Evolutionary conservation across 2,797 vertebrate genomes (phyloP).

Genomic region (Hypotaenidia okinawae): DNA sequence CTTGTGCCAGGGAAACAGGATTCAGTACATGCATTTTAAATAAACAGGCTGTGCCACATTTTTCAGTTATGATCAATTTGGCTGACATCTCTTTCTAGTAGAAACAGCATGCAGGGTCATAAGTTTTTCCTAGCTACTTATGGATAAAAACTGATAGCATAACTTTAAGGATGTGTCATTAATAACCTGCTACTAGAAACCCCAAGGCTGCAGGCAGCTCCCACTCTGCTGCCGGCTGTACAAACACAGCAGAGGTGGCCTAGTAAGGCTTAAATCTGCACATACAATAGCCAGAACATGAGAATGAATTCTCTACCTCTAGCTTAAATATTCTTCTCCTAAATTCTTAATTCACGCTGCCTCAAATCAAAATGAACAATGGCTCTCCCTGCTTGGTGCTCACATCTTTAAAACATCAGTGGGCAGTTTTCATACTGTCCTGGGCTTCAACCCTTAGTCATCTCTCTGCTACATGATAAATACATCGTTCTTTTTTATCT

Average conservation of each 20-base stretch:
- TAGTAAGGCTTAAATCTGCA: conserved; percentile 16
- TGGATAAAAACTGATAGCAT: conserved; percentile 27
- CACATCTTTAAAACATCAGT: conserved; percentile 47
- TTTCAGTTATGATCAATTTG: conserved; percentile 10
- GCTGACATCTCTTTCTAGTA: not conserved
- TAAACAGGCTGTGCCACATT: not conserved
- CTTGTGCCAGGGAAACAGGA: not conserved
- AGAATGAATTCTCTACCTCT: conserved; percentile 26
- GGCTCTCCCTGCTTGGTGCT: not conserved
- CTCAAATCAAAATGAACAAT: conserved; percentile 46
- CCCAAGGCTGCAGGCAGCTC: not conserved
- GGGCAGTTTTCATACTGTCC: conserved; percentile 52
- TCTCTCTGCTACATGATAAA: conserved; percentile 36
- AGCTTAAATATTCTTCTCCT: conserved; percentile 18
- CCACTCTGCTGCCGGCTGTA: not conserved
- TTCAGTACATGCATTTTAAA: not conserved
- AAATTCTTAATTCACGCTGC: not conserved
- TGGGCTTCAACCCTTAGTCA: conserved; percentile 55
- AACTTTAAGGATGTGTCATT: conserved; percentile 21
- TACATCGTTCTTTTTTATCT: conserved; percentile 38
- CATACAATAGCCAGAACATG: conserved; percentile 5
- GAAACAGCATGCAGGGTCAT: conserved; percentile 22
- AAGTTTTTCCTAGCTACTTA: conserved; percentile 28
- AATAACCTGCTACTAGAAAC: conserved; percentile 37
- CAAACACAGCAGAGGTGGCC: not conserved